Conservation (phyloP, 2,113 vertebrate genomes). For the Orycteropus afer region DNA sequence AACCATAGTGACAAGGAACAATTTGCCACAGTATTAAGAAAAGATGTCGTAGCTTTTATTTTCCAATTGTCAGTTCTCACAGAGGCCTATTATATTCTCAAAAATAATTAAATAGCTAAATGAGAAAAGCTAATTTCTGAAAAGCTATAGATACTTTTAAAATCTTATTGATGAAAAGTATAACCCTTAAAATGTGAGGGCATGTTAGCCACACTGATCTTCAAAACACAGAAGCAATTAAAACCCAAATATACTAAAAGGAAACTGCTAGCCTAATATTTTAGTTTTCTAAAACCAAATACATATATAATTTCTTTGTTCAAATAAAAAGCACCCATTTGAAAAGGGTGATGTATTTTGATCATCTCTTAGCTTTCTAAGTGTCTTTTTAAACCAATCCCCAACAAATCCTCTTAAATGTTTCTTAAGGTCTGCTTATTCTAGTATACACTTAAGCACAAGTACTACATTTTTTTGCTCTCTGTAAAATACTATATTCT, state of each 20-base stretch:
- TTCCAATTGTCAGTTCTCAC: neutral
- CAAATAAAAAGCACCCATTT: slow-evolving; percentile 22
- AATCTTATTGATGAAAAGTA: neutral
- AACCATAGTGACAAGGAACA: neutral
- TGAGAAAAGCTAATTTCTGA: slow-evolving; percentile 28
- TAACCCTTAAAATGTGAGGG: neutral
- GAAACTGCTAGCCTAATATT: neutral
- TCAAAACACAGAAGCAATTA: neutral
- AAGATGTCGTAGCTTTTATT: neutral
- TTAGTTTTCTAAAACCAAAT: slow-evolving; percentile 10
- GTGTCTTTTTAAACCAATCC: neutral
- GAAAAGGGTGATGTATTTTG: neutral
- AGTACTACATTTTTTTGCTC: neutral
- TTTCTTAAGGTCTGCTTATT: neutral
- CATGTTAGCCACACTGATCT: neutral
- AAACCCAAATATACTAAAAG: slow-evolving; percentile 34
- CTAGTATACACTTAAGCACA: neutral
- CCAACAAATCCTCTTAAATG: neutral
- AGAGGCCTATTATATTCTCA: neutral
- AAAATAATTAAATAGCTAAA: slow-evolving; percentile 3
- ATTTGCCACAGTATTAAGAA: neutral
- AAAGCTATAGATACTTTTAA: slow-evolving; percentile 5
- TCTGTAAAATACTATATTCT: neutral
- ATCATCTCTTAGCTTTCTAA: slow-evolving; percentile 26
- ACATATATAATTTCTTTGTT: neutral